Evolutionary conservation across 1,140 invertebrate genomes (phyloP), one percentile per base, ranked within the genome.

Genomic region (Ectropis grisescens): DNA sequence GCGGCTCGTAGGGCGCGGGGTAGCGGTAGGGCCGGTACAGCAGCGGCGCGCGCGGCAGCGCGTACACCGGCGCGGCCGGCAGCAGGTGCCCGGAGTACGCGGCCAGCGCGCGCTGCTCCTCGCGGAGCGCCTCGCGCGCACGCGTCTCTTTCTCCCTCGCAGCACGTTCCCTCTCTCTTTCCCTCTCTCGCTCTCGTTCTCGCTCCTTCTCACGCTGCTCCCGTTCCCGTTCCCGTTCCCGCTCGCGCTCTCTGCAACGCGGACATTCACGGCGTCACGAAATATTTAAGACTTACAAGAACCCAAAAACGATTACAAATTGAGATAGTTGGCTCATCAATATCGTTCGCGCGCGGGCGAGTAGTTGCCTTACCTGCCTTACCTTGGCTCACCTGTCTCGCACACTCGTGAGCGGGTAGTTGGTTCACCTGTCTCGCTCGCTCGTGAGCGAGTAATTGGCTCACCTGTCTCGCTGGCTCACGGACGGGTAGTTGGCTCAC

Each of bases 71-170:
- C n/a, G n/a, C n/a, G 12, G 48, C 53, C n/a, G 58, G 52, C n/a
- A 59, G 50, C 13, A 53, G 41, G 24, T 53, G 45, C 34, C 60
- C 36, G 40, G 36, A 25, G 25, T 40, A 43, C 33, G 57, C 53
- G 12, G 57, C 57, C 11, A 50, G 47, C 8, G 56, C 51, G 13
- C 47, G 47, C 25, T 58, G 46, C 32, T 67, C 67, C 16, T 57
- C 50, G n/a, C 58, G 41, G 23, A 58, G 35, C n/a, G 50, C 47
- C 30, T 75, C 68, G 6, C 69, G 59, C 41, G 79, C 78, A 11
- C 75, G 48, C 29, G 68, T 62, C 43, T 78, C 67, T 36, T 76
- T 67, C 44, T 68, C 64, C 23, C 64, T 40, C 22, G 56, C 45
- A 12, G 44, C 37, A 9, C 55, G 48, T 28, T 62, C 58, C 9